phyloP scores from a whole-genome alignment of 1,140 invertebrate genomes.

The Diachasma alloeum region DNA sequence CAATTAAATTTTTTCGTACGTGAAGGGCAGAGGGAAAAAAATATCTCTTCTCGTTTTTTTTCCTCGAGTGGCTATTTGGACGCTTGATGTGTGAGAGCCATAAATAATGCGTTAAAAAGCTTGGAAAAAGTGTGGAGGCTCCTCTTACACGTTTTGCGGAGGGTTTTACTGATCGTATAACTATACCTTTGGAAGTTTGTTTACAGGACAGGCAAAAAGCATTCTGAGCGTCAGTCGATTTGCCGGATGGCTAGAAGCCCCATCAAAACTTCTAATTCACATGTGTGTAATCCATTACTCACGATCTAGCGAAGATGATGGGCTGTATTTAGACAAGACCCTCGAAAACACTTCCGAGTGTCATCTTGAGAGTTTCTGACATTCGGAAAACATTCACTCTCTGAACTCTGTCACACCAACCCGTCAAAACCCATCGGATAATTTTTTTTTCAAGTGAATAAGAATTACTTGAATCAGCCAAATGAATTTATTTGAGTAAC shows the following conservation, averaged over 20 bases:
- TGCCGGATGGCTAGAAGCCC: neutral
- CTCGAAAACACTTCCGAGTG: neutral
- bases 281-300: neutral
- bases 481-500: no score
- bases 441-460: no score
- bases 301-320: neutral
- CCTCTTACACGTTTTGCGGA: neutral
- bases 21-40: neutral
- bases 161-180: neutral
- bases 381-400: neutral
- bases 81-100: neutral
- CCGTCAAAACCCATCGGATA: no score
- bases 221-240: conserved; percentile 1
- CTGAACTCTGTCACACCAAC: neutral
- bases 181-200: conserved; percentile 4
- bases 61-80: neutral
- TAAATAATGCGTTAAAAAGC: neutral
- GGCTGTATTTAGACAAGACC: neutral
- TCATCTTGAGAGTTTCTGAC: neutral
- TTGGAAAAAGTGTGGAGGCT: conserved; percentile 8
- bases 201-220: conserved; percentile 11
- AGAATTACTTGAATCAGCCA: no score
- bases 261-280: neutral
- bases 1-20: neutral
- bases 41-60: neutral